Evolutionary conservation across 1,140 invertebrate species (phyloP).

Genomic region (Copidosoma floridanum): DNA sequence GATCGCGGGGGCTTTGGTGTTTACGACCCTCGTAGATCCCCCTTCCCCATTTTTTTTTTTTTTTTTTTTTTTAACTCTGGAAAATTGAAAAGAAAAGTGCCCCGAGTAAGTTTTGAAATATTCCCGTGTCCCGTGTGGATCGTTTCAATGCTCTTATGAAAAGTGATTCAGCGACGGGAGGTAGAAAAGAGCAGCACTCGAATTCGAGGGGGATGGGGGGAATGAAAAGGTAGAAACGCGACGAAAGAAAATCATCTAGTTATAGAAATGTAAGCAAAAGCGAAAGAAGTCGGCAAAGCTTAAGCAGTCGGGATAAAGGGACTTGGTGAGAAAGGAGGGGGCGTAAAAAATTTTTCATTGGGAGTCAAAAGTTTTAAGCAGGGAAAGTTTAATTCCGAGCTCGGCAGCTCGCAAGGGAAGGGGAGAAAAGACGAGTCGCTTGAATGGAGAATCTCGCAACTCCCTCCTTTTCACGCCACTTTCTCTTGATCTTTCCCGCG

Average conservation of each 20-base stretch:
- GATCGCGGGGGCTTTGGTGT: too few relatives aligned
- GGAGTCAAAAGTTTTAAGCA: slow-evolving; percentile 45
- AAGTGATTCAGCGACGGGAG: too few relatives aligned
- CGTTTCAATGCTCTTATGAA: too few relatives aligned
- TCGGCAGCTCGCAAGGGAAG: slow-evolving; percentile 32
- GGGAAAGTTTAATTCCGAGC: slow-evolving; percentile 48
- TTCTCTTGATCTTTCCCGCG: slow-evolving; percentile 11
- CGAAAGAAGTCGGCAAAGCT: not conserved
- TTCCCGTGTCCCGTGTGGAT: too few relatives aligned
- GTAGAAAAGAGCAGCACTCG: too few relatives aligned
- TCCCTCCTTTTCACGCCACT: slow-evolving; percentile 10
- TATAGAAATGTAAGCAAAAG: not conserved
- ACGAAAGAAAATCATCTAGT: not conserved
- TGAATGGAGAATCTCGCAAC: slow-evolving; percentile 46
- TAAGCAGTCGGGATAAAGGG: slow-evolving; percentile 18
- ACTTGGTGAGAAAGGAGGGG: slow-evolving; percentile 8
- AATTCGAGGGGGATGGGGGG: too few relatives aligned
- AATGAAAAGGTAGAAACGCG: not conserved
- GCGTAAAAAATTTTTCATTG: slow-evolving; percentile 44
- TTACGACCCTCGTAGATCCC: too few relatives aligned
- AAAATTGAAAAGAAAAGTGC: too few relatives aligned
- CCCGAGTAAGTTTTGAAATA: too few relatives aligned
- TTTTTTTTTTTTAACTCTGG: too few relatives aligned
- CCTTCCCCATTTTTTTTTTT: too few relatives aligned
- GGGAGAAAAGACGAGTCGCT: too few relatives aligned